Evolutionary conservation across 2,113 vertebrate genomes (phyloP).

Genomic region (Lota lota): DNA sequence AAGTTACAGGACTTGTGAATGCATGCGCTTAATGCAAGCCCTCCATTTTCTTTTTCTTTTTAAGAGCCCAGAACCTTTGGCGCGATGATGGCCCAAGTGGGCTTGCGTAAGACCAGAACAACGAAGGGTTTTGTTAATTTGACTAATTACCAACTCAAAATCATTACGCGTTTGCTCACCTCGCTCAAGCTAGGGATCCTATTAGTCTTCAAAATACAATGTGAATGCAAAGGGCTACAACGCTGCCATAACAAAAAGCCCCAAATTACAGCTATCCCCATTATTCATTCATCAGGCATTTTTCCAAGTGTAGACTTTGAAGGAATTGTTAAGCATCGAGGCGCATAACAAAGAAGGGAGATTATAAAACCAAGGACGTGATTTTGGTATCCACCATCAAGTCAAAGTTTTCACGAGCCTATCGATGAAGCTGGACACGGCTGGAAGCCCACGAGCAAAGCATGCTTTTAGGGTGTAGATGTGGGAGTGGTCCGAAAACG

Average conservation of each 20-base stretch:
- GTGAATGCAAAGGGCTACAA: constrained; percentile 4
- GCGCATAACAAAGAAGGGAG: neutral
- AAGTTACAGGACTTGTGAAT: too few species aligned
- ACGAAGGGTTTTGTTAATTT: constrained; percentile 54
- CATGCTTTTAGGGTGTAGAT: too few species aligned
- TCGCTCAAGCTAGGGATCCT: constrained; percentile 25
- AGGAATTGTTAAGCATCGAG: neutral
- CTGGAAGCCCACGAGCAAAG: too few species aligned
- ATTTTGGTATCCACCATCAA: neutral
- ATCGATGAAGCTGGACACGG: neutral
- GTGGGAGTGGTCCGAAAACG: too few species aligned
- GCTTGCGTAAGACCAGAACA: constrained; percentile 27
- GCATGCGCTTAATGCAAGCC: too few species aligned
- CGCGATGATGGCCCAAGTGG: constrained; percentile 32
- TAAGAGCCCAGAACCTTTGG: constrained; percentile 4
- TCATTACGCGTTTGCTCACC: neutral
- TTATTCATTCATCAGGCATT: neutral
- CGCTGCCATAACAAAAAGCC: neutral
- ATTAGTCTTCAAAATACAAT: constrained; percentile 23
- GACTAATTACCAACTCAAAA: constrained; percentile 47
- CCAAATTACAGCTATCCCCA: neutral
- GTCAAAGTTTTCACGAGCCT: neutral
- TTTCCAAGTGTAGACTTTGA: neutral
- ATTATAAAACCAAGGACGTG: neutral
- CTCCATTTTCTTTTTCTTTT: too few species aligned